phyloP scores from a whole-genome alignment of 2,113 vertebrate genomes.

The Melospiza georgiana region DNA sequence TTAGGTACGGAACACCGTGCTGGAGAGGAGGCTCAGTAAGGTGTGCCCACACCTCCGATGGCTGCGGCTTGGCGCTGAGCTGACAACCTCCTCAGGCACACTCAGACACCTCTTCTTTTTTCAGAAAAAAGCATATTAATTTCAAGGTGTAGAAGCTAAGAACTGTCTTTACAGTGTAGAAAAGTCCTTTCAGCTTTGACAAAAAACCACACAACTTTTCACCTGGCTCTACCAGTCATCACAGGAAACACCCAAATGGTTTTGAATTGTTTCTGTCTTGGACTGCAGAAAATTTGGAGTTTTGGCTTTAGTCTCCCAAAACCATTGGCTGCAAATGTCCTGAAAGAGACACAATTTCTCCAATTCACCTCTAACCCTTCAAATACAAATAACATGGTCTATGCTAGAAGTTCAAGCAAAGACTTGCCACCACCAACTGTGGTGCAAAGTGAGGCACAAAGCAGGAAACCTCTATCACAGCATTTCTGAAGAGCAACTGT shows the following conservation, averaged over 20 bases:
- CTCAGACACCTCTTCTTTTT: neutral
- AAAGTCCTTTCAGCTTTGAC: neutral
- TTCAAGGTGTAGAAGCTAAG: neutral
- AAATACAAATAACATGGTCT: neutral
- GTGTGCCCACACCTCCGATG: neutral
- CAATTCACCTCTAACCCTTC: neutral
- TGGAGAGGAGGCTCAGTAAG: neutral
- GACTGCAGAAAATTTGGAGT: neutral
- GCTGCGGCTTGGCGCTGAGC: neutral
- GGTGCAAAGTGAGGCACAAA: neutral
- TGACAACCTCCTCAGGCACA: neutral
- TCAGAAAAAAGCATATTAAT: neutral
- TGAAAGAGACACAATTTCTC: neutral
- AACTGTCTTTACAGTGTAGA: neutral
- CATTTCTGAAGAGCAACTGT: neutral
- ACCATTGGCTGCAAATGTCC: neutral
- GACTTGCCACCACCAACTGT: neutral
- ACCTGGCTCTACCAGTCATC: neutral
- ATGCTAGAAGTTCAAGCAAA: neutral
- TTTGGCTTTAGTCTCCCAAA: neutral
- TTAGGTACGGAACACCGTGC: accelerated
- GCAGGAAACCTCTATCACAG: neutral
- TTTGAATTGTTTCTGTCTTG: neutral
- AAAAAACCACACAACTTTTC: neutral
- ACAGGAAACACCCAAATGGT: neutral